phyloP scores from a whole-genome alignment of 2,888 invertebrate species.

The Lypha dubia region DNA sequence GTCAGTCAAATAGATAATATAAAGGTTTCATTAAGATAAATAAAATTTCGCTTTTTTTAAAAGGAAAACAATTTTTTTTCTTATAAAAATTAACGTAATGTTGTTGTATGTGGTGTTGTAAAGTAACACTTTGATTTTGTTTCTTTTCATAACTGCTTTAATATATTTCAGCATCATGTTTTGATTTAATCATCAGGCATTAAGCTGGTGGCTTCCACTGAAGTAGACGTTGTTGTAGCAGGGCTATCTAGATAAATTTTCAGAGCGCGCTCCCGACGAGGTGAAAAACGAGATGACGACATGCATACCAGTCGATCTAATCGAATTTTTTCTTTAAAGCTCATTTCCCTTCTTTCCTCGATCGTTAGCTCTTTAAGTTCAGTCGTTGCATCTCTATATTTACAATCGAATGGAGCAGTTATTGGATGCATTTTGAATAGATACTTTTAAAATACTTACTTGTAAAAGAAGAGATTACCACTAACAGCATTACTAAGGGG shows the following conservation, averaged over 20 bases:
- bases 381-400: constrained; percentile 86
- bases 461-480: constrained; percentile 88
- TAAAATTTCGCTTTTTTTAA: constrained; percentile 37
- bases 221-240: constrained; percentile 55
- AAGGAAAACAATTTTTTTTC: constrained; percentile 17
- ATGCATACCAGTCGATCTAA: constrained; percentile 83
- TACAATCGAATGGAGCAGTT: not conserved
- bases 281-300: constrained; percentile 84
- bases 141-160: constrained; percentile 51
- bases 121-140: constrained; percentile 49
- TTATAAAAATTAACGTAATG: constrained; percentile 30
- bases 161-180: constrained; percentile 15
- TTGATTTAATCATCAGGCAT: constrained; percentile 58
- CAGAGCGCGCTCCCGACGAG: constrained; percentile 88
- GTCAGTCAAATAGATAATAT: constrained; percentile 3
- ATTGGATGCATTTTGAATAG: not conserved
- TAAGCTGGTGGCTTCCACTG: constrained; percentile 61
- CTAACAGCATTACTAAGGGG: constrained; percentile 86
- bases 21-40: constrained; percentile 11
- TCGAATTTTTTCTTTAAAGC: constrained; percentile 85
- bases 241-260: constrained; percentile 88
- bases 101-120: constrained; percentile 32
- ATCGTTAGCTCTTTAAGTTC: constrained; percentile 85
- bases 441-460: constrained; percentile 83
- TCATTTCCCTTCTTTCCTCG: constrained; percentile 86